Percentiles rank a stretch among this genome's conserved stretches.
Evolutionary conservation across 2,797 vertebrate species (phyloP).

Genomic region (Pipistrellus nathusii): DNA sequence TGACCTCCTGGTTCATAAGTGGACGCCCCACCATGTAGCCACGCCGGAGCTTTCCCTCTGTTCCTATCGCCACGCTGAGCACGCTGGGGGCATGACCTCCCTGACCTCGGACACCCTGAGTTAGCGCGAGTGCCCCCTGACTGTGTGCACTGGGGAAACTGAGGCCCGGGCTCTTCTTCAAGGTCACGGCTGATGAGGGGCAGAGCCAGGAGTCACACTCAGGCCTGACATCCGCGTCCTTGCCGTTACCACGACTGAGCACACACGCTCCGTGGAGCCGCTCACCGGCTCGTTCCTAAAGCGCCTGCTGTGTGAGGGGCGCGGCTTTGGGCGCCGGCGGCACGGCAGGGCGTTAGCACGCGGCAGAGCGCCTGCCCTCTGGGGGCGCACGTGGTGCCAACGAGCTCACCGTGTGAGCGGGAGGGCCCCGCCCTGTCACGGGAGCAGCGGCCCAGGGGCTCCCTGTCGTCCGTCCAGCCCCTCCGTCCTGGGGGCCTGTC

Average conservation of each 20-base stretch:
- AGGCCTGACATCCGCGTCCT: background rate
- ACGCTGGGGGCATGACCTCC: background rate
- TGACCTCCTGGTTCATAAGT: too few species aligned
- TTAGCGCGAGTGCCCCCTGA: background rate
- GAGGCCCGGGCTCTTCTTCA: background rate
- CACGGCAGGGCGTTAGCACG: too few species aligned
- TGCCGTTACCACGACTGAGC: fast-evolving
- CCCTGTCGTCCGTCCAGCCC: background rate
- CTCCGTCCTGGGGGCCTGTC: fast-evolving
- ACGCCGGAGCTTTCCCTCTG: background rate
- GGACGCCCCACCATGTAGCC: fast-evolving
- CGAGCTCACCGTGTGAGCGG: background rate
- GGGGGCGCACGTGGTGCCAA: background rate
- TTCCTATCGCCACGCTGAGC: background rate
- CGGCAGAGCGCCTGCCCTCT: background rate
- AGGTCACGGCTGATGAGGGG: background rate
- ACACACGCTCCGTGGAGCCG: background rate
- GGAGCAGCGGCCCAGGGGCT: background rate
- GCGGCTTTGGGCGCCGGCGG: background rate
- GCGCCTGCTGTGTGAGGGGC: background rate
- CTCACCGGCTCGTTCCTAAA: background rate
- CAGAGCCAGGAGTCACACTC: background rate
- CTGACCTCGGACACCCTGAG: background rate
- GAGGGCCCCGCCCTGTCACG: too few species aligned
- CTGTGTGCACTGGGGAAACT: background rate